Evolutionary conservation across 2,113 vertebrate species (phyloP).

Genomic region (Upupa epops): DNA sequence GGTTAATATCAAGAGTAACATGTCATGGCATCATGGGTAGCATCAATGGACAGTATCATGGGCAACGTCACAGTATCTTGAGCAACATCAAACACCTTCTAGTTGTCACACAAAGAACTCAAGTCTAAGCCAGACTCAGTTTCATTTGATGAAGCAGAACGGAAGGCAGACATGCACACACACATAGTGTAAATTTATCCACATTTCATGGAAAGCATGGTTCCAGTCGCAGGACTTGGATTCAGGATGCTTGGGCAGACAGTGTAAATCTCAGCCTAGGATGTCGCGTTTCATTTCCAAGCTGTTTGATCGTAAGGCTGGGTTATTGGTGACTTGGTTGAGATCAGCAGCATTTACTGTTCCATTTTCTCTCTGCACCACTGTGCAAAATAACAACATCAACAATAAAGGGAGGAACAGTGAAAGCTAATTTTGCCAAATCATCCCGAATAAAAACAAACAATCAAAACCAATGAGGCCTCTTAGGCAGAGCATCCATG

Average conservation of each 20-base stretch:
- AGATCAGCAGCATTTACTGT: not conserved
- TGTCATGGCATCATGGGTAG: too few species aligned
- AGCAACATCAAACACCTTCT: not conserved
- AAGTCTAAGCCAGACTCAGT: not conserved
- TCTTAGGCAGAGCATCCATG: not conserved
- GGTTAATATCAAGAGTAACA: too few species aligned
- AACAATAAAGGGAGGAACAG: not conserved
- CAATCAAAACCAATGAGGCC: conserved; percentile 57
- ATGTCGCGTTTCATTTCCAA: not conserved
- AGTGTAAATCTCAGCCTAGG: not conserved
- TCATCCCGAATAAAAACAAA: conserved; percentile 31
- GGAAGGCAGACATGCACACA: not conserved
- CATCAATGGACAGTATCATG: too few species aligned
- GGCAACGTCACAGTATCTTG: too few species aligned
- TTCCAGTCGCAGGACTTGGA: not conserved
- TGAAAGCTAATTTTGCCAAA: not conserved
- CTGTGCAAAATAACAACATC: not conserved
- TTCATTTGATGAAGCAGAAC: not conserved
- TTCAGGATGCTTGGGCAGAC: not conserved
- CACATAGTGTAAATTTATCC: too few species aligned
- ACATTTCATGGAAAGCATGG: not conserved
- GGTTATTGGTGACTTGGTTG: not conserved
- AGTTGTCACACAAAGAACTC: not conserved
- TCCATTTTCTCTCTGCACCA: conserved; percentile 14
- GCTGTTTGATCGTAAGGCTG: not conserved